Evolutionary conservation across 1,140 invertebrate genomes (phyloP).

Genomic region (Melitaea cinxia): DNA sequence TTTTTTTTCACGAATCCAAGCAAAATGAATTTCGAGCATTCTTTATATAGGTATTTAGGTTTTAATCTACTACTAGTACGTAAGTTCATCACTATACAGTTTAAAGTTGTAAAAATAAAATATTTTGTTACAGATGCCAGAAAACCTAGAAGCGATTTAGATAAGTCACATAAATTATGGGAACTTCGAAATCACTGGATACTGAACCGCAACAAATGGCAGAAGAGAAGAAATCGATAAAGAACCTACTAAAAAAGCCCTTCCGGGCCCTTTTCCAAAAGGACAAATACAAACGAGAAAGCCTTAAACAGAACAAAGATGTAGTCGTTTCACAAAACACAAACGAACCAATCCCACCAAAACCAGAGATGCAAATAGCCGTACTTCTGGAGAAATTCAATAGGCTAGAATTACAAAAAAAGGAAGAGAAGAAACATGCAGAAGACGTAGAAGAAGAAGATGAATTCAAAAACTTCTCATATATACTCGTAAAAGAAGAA

Average conservation of each 20-base stretch:
- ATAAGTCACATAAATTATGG: constrained; percentile 44
- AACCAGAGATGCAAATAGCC: constrained; percentile 28
- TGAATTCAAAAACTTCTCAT: constrained; percentile 54
- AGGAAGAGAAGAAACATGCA: not conserved
- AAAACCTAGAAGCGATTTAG: constrained; percentile 16
- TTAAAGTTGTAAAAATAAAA: too few species aligned
- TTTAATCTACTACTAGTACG: too few species aligned
- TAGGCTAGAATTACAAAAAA: constrained; percentile 39
- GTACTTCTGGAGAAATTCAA: constrained; percentile 47
- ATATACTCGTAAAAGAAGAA: constrained; percentile 50
- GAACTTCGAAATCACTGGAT: constrained; percentile 42
- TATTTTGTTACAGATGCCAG: constrained; percentile 35
- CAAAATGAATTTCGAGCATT: too few species aligned
- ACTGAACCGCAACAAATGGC: constrained; percentile 52
- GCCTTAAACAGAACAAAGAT: constrained; percentile 25
- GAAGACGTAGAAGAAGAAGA: constrained; percentile 43
- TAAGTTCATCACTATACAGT: too few species aligned
- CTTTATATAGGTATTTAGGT: too few species aligned
- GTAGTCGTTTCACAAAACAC: not conserved
- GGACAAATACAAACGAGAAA: constrained; percentile 47
- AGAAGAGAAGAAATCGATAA: constrained; percentile 53
- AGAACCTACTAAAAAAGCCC: constrained; percentile 48
- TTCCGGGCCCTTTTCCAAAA: constrained; percentile 51
- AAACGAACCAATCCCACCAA: constrained; percentile 10
- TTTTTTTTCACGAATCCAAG: too few species aligned